Conservation (phyloP, 2,797 vertebrate species). For the Botia almorhae region DNA sequence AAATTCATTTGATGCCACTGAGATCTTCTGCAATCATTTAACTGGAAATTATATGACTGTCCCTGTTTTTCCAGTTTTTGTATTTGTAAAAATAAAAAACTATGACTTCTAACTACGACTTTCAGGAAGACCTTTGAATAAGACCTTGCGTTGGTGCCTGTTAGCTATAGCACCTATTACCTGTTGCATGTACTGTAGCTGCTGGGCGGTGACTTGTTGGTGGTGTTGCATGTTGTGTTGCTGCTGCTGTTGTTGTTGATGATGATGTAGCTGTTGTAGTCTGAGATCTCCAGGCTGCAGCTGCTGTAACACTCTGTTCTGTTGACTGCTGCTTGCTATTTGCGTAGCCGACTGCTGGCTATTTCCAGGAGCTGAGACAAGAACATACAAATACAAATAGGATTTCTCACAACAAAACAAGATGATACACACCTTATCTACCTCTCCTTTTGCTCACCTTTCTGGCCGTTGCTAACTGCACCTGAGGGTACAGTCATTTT, state of each 20-base stretch:
- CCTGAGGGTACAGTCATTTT: constrained; percentile 85
- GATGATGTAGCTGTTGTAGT: constrained; percentile 83
- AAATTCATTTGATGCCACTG: not conserved
- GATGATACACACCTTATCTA: constrained; percentile 16
- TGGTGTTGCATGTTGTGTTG: constrained; percentile 71
- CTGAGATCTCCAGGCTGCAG: constrained; percentile 94
- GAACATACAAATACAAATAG: not conserved
- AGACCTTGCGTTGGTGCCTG: not conserved
- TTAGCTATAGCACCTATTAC: constrained; percentile 70
- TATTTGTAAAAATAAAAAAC: not conserved
- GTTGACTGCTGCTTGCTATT: constrained; percentile 78
- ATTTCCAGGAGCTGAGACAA: constrained; percentile 68
- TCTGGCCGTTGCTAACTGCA: constrained; percentile 82
- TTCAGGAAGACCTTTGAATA: not conserved
- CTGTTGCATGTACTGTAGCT: constrained; percentile 85
- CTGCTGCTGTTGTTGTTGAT: constrained; percentile 75
- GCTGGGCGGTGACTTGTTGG: constrained; percentile 77
- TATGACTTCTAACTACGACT: not conserved
- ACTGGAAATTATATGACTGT: not conserved
- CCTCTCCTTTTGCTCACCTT: constrained; percentile 77
- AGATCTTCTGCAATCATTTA: not conserved
- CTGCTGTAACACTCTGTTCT: constrained; percentile 92
- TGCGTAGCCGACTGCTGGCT: constrained; percentile 65
- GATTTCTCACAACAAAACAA: not conserved
- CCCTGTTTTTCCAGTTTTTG: not conserved